phyloP scores from a whole-genome alignment of 2,888 invertebrate genomes.

The Beris morrisii region DNA sequence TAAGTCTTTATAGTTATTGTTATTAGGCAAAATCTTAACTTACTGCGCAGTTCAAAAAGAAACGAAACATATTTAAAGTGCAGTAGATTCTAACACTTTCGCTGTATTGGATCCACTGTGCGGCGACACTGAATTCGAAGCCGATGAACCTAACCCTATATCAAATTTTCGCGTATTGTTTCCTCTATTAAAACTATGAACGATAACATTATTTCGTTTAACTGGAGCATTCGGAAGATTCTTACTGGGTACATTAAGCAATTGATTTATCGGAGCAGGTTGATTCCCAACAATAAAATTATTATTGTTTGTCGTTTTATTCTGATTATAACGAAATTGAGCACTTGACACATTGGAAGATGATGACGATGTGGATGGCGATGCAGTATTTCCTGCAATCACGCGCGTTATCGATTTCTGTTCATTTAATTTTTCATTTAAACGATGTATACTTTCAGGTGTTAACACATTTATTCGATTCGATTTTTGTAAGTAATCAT shows the following conservation, averaged over 20 bases:
- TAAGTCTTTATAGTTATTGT: too few species aligned
- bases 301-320: constrained; percentile 18
- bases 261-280: constrained; percentile 25
- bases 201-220: constrained; percentile 9
- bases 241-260: constrained; percentile 20
- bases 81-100: constrained; percentile 34
- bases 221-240: constrained; percentile 14
- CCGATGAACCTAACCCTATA: constrained; percentile 5
- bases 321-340: constrained; percentile 2
- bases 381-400: not conserved
- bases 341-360: not conserved
- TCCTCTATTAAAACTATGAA: constrained; percentile 11
- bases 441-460: constrained; percentile 53
- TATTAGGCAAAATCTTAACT: too few species aligned
- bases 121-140: not conserved
- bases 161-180: constrained; percentile 12
- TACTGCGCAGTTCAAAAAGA: not conserved
- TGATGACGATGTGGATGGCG: not conserved
- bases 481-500: constrained; percentile 34
- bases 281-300: constrained; percentile 24
- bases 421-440: constrained; percentile 48
- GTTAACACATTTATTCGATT: constrained; percentile 51
- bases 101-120: constrained; percentile 7
- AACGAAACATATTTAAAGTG: constrained; percentile 4
- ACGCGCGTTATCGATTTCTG: constrained; percentile 23